phyloP scores from a whole-genome alignment of 1,140 invertebrate species.

The Globodera rostochiensis region DNA sequence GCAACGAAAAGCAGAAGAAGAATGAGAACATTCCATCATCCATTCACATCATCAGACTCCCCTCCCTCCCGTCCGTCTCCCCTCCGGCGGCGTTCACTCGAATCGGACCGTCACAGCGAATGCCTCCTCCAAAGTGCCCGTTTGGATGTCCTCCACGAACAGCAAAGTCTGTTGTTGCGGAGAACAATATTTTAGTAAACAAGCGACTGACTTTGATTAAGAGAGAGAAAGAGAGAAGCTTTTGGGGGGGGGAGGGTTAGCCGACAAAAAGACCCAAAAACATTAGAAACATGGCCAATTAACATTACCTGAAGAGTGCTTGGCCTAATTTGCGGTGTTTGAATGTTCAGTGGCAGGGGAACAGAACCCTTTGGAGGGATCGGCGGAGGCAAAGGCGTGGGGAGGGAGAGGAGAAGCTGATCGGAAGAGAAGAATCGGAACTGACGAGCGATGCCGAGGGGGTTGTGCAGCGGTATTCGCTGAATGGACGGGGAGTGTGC shows the following conservation, averaged over 20 bases:
- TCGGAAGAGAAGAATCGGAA: constrained; percentile 48
- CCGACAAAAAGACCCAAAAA: constrained; percentile 11
- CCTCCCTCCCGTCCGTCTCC: constrained; percentile 1
- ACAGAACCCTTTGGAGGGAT: constrained; percentile 2
- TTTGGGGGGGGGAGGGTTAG: background rate
- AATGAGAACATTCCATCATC: background rate
- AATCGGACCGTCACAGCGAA: constrained; percentile 38
- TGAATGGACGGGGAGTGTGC: constrained; percentile 1
- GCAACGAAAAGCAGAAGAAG: background rate
- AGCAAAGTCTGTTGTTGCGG: constrained; percentile 31
- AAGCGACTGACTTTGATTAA: background rate
- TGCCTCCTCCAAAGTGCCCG: constrained; percentile 48
- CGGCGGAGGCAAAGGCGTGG: constrained; percentile 24
- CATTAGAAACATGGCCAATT: constrained; percentile 16
- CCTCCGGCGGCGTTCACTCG: background rate
- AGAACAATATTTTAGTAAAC: background rate
- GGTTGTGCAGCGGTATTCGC: constrained; percentile 44
- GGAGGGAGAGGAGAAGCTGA: constrained; percentile 36
- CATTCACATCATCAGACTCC: background rate
- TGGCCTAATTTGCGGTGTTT: background rate
- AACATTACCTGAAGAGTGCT: background rate
- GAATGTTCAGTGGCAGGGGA: background rate
- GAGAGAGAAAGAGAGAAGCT: constrained; percentile 33
- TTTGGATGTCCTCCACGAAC: constrained; percentile 47
- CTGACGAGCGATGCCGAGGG: constrained; percentile 38